These are phyloP conservation scores for Aeoliscus strigatus DNA, from an alignment of 2,797 vertebrate species.

Conservation along the genomic window DNA sequence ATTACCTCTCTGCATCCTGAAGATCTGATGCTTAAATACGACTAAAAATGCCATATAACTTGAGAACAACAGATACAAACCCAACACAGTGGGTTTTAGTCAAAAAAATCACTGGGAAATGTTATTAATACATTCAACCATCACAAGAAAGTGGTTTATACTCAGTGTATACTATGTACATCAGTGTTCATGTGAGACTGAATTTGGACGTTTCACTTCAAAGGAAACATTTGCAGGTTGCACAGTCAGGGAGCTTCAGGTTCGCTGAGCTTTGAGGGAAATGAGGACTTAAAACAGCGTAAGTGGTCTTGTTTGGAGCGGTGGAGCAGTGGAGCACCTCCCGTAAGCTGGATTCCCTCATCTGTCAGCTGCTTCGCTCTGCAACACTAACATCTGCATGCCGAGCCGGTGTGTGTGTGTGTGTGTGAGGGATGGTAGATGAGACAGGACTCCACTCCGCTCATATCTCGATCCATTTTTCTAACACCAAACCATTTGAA, in stretches of 20 bases:
- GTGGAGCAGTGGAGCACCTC: slow-evolving; percentile 36
- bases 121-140: not conserved
- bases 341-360: slow-evolving; percentile 46
- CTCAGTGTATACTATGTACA: slow-evolving; percentile 2
- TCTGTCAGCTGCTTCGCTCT: slow-evolving; percentile 38
- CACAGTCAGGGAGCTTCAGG: slow-evolving; percentile 27
- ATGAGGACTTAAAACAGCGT: slow-evolving; percentile 42
- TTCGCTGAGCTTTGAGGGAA: slow-evolving; percentile 45
- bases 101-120: no score
- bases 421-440: slow-evolving; percentile 44
- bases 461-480: slow-evolving; percentile 61
- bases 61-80: no score
- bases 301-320: slow-evolving; percentile 42
- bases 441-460: slow-evolving; percentile 62
- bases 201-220: slow-evolving; percentile 43
- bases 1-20: no score
- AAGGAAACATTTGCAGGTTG: slow-evolving; percentile 47
- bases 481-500: slow-evolving; percentile 47
- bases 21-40: no score
- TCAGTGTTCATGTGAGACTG: slow-evolving; percentile 14
- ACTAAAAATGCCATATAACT: no score
- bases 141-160: slow-evolving; percentile 2
- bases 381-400: slow-evolving; percentile 52
- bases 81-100: no score
- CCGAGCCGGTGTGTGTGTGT: slow-evolving; percentile 7